phyloP scores from a whole-genome alignment of 2,797 vertebrate genomes.

The Channa striata region DNA sequence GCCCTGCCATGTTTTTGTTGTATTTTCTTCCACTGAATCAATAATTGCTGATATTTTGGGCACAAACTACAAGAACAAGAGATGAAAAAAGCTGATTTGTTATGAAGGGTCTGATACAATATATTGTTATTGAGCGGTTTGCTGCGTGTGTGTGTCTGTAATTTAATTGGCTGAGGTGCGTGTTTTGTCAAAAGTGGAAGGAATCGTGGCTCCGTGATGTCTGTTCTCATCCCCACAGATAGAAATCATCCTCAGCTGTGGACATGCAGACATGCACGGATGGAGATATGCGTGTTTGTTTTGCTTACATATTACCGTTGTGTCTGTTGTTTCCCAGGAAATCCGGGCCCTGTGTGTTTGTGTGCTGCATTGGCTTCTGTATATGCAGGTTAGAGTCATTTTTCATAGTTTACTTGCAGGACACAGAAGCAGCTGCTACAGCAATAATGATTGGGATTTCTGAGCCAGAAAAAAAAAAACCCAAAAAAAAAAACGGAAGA shows the following conservation, averaged over 20 bases:
- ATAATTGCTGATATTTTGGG: conserved; percentile 33
- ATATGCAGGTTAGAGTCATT: conserved; percentile 7
- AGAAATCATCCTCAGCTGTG: conserved; percentile 38
- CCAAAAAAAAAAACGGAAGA: not conserved
- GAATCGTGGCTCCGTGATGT: conserved; percentile 35
- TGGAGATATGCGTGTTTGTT: not conserved
- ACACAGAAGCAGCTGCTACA: conserved; percentile 5
- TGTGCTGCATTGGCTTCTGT: not conserved
- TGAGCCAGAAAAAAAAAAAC: no score
- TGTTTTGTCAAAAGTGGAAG: conserved; percentile 47
- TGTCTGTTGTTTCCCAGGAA: no score
- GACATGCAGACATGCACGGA: not conserved
- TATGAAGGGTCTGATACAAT: conserved; percentile 38
- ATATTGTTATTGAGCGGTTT: conserved; percentile 42
- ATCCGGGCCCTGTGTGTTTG: no score
- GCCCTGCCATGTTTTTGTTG: conserved; percentile 2
- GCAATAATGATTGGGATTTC: conserved; percentile 11
- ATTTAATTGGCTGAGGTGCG: conserved; percentile 50
- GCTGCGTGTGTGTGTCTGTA: conserved; percentile 18
- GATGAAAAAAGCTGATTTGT: conserved; percentile 45
- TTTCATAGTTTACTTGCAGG: conserved; percentile 14
- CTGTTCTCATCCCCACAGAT: conserved; percentile 48
- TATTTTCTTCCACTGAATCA: conserved; percentile 26
- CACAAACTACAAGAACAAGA: conserved; percentile 25
- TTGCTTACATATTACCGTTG: not conserved